Conservation (phyloP, 2,113 vertebrate species). For the Marmota flaviventris region DNA sequence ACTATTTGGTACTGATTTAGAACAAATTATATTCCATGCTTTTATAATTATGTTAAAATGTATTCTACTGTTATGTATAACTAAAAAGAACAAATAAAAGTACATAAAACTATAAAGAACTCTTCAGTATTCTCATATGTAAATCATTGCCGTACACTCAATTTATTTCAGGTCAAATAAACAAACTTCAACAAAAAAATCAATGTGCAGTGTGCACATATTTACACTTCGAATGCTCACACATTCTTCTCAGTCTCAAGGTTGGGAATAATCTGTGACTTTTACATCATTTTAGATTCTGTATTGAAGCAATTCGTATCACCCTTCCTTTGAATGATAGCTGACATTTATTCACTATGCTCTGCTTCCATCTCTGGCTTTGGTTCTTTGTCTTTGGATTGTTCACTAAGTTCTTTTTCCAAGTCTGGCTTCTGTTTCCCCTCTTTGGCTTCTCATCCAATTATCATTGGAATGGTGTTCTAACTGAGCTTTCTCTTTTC, state of each 20-base stretch:
- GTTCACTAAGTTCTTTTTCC: not conserved
- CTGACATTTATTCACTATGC: not conserved
- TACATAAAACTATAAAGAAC: not conserved
- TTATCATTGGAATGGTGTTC: not conserved
- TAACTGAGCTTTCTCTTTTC: not conserved
- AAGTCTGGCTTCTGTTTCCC: not conserved
- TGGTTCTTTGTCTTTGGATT: not conserved
- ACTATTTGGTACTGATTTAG: too few relatives aligned
- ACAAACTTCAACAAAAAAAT: not conserved
- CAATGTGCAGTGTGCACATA: not conserved
- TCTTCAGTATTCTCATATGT: not conserved
- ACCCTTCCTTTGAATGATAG: not conserved
- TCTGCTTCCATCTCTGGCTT: not conserved
- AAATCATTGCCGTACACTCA: not conserved
- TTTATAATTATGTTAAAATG: too few relatives aligned
- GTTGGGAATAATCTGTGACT: not conserved
- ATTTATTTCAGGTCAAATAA: not conserved
- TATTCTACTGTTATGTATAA: too few relatives aligned
- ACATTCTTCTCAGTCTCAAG: not conserved
- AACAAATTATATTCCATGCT: too few relatives aligned
- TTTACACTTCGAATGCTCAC: not conserved
- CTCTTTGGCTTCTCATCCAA: not conserved
- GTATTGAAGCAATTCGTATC: not conserved
- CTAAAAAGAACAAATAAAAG: too few relatives aligned
- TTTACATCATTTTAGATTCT: not conserved